phyloP scores from a whole-genome alignment of 2,113 vertebrate genomes.

The Lophius piscatorius region DNA sequence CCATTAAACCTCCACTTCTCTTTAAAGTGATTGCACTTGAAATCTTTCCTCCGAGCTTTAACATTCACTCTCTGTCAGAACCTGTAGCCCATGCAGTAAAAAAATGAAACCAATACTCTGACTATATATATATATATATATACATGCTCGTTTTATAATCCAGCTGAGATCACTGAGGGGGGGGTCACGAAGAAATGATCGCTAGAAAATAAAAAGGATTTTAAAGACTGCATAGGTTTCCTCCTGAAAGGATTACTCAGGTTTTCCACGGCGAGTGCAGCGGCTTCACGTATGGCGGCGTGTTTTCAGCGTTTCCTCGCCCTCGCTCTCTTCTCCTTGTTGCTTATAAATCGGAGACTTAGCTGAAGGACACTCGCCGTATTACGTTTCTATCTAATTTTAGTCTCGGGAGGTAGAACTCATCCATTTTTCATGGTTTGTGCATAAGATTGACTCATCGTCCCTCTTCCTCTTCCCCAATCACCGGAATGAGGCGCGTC shows the following conservation, averaged over 20 bases:
- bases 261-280: constrained; percentile 38
- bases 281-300: constrained; percentile 14
- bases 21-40: too few relatives aligned
- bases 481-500: constrained; percentile 39
- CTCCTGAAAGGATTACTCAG: constrained; percentile 35
- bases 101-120: too few relatives aligned
- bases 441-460: constrained; percentile 49
- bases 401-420: constrained; percentile 66
- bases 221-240: constrained; percentile 41
- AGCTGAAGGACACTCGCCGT: constrained; percentile 70
- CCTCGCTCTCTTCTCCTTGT: constrained; percentile 37
- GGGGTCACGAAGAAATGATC: too few relatives aligned
- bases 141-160: too few relatives aligned
- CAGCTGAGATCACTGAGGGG: too few relatives aligned
- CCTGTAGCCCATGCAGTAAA: too few relatives aligned
- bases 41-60: too few relatives aligned
- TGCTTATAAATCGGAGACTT: constrained; percentile 60
- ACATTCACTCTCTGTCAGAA: too few relatives aligned
- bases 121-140: too few relatives aligned
- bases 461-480: constrained; percentile 29
- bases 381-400: constrained; percentile 75
- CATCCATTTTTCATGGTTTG: constrained; percentile 75
- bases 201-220: too few relatives aligned
- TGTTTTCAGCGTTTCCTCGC: constrained; percentile 23
- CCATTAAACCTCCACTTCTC: too few relatives aligned